Percentiles rank a stretch among this genome's conserved stretches.
Evolutionary conservation across 2,113 vertebrate species (phyloP).

Genomic region (Istiophorus platypterus): DNA sequence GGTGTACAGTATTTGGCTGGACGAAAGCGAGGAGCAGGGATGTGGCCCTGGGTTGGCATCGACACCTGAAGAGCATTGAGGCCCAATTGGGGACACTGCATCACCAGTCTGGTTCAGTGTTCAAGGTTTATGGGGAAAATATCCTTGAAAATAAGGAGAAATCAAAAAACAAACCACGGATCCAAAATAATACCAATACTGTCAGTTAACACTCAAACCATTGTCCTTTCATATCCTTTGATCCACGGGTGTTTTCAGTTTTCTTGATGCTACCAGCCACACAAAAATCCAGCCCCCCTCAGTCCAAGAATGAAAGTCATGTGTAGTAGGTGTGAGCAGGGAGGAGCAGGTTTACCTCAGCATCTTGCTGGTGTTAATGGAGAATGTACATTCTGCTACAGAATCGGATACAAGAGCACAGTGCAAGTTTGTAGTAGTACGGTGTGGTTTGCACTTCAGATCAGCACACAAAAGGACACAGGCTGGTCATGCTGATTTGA

Average conservation of each 20-base stretch:
- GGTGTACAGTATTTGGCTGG: no score
- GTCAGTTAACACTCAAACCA: neutral
- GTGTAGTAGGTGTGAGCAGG: neutral
- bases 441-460: neutral
- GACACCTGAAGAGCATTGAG: no score
- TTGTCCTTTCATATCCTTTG: neutral
- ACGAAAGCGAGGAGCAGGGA: no score
- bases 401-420: neutral
- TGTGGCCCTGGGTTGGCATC: no score
- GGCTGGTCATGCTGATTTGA: neutral
- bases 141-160: neutral
- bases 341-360: no score
- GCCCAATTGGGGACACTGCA: no score
- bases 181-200: neutral
- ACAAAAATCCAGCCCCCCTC: neutral
- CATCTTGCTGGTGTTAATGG: neutral
- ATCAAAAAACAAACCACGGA: neutral
- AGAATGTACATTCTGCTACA: neutral
- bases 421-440: neutral
- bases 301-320: neutral
- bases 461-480: no score
- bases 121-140: neutral
- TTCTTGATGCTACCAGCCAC: neutral
- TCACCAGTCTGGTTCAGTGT: neutral
- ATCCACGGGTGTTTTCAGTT: conserved; percentile 22